Evolutionary conservation across 2,113 vertebrate genomes (phyloP), one percentile per base, ranked within the genome.

Genomic region (Podiceps cristatus): DNA sequence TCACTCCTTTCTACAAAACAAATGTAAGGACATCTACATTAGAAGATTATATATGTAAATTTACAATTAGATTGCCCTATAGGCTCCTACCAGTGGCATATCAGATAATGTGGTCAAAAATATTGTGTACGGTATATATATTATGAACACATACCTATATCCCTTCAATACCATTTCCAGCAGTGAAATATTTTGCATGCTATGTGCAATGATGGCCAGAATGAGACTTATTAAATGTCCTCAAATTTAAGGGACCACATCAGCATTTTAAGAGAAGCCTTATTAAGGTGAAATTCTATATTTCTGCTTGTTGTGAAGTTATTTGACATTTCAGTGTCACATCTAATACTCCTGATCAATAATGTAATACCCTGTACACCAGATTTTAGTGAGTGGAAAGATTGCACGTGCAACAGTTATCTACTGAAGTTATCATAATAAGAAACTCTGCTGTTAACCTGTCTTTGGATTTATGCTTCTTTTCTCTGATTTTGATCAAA

Each of bases 401-500:
- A 59, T 3, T 81, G 76, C 78, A 15, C 40, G 35, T 35, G 52
- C 19, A 86, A 55, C 60, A 45, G 14, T 71, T 96, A 94, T 60
- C 92, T 82, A 14, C 44, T 67, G 33, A 67, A 91, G 50, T 91
- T 66, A 82, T 25, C 76, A 19, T 52, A 75, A 23, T 83, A 66
- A 79, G 55, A 93, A 92, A 92, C 18, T 75, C 33, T 63, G 79
- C 49, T 76, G 47, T 96, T 96, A 94, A 92, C 79, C 73, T 93
- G 44, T 25, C 64, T 94, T 94, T 79, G 60, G 40, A 94, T 88
- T 95, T 94, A 74, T 52, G 33, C 6, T 24, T 80, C 55, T 93
- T 55, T 87, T 76, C 72, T 64, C 55, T 86, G 45, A 24, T 85
- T 95, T 94, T 91, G 86, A 96, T 96, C 77, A 96, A 94, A 96